phyloP scores from a whole-genome alignment of 2,113 vertebrate species.

The Haemorhous mexicanus region DNA sequence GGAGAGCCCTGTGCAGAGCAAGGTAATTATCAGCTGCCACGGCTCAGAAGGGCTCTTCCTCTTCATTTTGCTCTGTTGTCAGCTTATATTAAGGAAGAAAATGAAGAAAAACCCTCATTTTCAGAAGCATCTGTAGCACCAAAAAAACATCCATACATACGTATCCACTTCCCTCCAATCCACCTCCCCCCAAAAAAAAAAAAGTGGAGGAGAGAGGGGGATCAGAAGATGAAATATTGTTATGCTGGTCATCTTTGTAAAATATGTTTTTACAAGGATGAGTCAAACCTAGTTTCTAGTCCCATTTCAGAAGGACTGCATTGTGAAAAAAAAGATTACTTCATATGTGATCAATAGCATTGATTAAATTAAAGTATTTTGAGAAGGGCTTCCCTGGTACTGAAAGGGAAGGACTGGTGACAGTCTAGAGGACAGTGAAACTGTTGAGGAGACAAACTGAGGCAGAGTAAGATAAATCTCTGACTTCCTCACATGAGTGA shows the following conservation, averaged over 20 bases:
- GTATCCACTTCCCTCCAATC: background rate
- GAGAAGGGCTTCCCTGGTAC: background rate
- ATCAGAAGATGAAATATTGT: background rate
- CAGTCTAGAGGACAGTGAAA: background rate
- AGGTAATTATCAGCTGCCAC: conserved; percentile 75
- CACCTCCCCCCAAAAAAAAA: fast-evolving
- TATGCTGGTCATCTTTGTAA: background rate
- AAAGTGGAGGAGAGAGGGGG: fast-evolving
- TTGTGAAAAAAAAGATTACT: background rate
- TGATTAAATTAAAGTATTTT: background rate
- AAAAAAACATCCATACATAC: conserved; percentile 13
- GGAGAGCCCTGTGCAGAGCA: conserved; percentile 58
- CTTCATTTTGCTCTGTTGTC: conserved; percentile 54
- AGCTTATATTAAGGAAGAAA: conserved; percentile 67
- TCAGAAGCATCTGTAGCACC: conserved; percentile 50
- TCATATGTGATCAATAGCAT: background rate
- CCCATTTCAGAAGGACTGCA: background rate
- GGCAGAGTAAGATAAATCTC: background rate
- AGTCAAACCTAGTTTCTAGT: background rate
- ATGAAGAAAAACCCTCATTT: conserved; percentile 32
- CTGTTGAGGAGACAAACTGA: background rate
- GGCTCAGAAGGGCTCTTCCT: conserved; percentile 37
- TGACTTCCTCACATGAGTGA: background rate
- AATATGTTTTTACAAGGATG: background rate
- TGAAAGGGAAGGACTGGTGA: background rate